phyloP scores from a whole-genome alignment of 2,113 vertebrate genomes.

The Myrmecobius fasciatus region DNA sequence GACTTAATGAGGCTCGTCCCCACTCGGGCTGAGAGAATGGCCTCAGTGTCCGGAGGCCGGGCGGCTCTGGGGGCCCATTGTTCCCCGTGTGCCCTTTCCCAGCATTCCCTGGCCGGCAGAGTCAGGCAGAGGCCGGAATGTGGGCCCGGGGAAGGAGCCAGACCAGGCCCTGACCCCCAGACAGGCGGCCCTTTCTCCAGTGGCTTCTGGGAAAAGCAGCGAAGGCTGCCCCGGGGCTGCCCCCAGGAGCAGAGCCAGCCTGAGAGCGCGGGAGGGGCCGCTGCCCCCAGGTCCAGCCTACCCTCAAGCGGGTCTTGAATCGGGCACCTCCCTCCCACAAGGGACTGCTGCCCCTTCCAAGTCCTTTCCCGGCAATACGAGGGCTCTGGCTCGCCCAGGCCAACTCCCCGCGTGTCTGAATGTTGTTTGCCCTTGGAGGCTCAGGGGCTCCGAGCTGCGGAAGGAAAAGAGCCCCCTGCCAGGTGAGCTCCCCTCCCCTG shows the following conservation, averaged over 20 bases:
- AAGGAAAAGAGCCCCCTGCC: too few relatives aligned
- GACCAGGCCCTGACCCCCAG: slow-evolving; percentile 32
- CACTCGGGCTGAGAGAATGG: slow-evolving; percentile 75
- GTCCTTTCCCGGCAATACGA: background rate
- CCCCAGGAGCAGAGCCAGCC: background rate
- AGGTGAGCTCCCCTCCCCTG: too few relatives aligned
- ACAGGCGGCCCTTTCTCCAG: slow-evolving; percentile 54
- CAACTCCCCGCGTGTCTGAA: too few relatives aligned
- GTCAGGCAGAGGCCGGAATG: slow-evolving; percentile 62
- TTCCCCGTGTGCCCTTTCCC: slow-evolving; percentile 81
- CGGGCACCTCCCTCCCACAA: background rate
- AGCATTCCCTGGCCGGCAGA: slow-evolving; percentile 69
- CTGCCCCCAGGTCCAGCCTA: background rate
- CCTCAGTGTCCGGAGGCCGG: slow-evolving; percentile 76
- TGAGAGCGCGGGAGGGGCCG: background rate
- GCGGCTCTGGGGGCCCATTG: slow-evolving; percentile 72
- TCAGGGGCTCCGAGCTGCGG: background rate
- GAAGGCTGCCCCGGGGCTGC: background rate
- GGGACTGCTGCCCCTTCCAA: background rate
- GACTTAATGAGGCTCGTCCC: slow-evolving; percentile 79
- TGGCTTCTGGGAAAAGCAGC: slow-evolving; percentile 27
- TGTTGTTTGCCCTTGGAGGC: background rate
- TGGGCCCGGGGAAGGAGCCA: slow-evolving; percentile 48
- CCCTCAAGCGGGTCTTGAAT: background rate
- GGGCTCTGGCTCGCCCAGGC: background rate